Conservation (phyloP, 2,888 invertebrate genomes). For the Nudaria mundana region DNA sequence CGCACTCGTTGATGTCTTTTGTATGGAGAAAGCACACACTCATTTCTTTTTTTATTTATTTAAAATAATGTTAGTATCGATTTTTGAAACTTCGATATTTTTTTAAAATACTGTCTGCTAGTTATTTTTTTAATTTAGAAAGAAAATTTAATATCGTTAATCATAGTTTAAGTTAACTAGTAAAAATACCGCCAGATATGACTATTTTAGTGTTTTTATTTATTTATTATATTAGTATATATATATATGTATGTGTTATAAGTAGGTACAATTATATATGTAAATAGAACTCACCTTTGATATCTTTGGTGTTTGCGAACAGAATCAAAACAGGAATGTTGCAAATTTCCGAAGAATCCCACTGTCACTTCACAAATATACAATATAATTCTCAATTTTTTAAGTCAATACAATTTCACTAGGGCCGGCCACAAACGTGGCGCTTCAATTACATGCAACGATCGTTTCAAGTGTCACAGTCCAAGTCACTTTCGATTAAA, state of each 20-base stretch:
- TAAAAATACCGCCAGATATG: not conserved
- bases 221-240: slow-evolving; percentile 7
- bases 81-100: too few species aligned
- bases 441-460: slow-evolving; percentile 53
- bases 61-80: not conserved
- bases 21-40: slow-evolving; percentile 18
- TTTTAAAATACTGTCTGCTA: too few species aligned
- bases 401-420: slow-evolving; percentile 56
- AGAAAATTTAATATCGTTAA: not conserved
- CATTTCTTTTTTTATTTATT: not conserved
- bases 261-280: slow-evolving; percentile 22
- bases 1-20: slow-evolving; percentile 69
- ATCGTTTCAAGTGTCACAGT: slow-evolving; percentile 72
- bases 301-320: slow-evolving; percentile 64
- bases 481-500: slow-evolving; percentile 65
- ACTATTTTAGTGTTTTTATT: too few species aligned
- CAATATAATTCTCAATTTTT: slow-evolving; percentile 36
- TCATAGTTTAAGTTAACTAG: not conserved
- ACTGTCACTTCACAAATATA: slow-evolving; percentile 70
- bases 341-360: slow-evolving; percentile 54
- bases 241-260: slow-evolving; percentile 13
- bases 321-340: slow-evolving; percentile 31
- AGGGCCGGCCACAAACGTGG: slow-evolving; percentile 43
- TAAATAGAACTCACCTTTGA: slow-evolving; percentile 58
- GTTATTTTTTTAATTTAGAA: too few species aligned